Evolutionary conservation across 2,113 vertebrate genomes (phyloP).

Genomic region (Scortum barcoo): DNA sequence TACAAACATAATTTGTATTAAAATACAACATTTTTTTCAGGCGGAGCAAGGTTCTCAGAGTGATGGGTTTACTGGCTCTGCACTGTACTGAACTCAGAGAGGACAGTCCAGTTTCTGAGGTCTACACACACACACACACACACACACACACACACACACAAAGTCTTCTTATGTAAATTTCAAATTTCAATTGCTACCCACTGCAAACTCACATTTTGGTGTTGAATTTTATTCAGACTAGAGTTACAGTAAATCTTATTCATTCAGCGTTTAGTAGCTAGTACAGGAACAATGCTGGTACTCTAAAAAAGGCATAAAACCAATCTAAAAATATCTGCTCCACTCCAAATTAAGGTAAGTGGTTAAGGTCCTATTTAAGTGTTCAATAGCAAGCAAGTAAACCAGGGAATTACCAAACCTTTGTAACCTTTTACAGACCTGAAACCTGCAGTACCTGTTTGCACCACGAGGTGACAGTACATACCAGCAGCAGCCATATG

Average conservation of each 20-base stretch:
- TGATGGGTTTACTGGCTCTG: conserved; percentile 71
- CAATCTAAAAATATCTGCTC: background rate
- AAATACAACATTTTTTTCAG: conserved; percentile 54
- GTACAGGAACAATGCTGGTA: background rate
- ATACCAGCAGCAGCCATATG: conserved; percentile 5
- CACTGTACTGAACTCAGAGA: conserved; percentile 68
- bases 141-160: background rate
- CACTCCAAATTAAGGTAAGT: background rate
- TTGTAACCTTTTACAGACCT: background rate
- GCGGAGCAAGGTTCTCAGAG: conserved; percentile 69
- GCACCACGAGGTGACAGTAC: conserved; percentile 53
- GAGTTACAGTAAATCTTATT: background rate
- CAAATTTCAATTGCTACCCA: too few species aligned
- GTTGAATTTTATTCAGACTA: background rate
- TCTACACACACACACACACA: conserved; percentile 8
- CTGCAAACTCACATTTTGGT: background rate
- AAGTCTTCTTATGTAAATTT: background rate
- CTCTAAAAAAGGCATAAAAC: background rate
- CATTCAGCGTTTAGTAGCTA: background rate
- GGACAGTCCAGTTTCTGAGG: conserved; percentile 71
- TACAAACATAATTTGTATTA: background rate
- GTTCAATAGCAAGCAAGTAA: background rate
- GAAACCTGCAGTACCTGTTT: conserved; percentile 28
- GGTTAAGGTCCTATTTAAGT: background rate
- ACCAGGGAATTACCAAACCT: background rate